Evolutionary conservation across 2,888 invertebrate genomes (phyloP).

Genomic region (Nowickia ferox): DNA sequence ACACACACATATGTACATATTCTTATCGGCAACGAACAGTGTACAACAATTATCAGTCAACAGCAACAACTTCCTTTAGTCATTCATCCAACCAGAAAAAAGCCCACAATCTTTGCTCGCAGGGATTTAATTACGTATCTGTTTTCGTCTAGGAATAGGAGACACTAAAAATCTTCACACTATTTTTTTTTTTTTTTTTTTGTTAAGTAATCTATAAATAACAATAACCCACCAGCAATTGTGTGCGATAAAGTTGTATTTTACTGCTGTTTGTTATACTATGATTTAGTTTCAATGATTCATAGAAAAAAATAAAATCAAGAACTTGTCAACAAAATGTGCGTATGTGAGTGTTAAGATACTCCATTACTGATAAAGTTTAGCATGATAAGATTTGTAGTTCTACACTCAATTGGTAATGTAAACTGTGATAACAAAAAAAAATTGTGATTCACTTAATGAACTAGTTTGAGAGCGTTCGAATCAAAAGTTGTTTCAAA

Average conservation of each 20-base stretch:
- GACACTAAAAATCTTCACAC: background rate
- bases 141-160: constrained; percentile 9
- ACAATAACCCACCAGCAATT: background rate
- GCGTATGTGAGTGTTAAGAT: background rate
- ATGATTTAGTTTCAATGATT: constrained; percentile 41
- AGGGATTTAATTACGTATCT: constrained; percentile 30
- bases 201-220: constrained; percentile 24
- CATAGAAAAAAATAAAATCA: background rate
- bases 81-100: constrained; percentile 12
- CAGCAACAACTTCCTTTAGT: constrained; percentile 42
- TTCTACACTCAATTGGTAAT: constrained; percentile 13
- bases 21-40: constrained; percentile 50
- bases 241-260: constrained; percentile 2
- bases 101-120: background rate
- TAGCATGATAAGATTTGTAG: background rate
- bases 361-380: constrained; percentile 5
- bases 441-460: background rate
- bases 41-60: constrained; percentile 43
- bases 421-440: background rate
- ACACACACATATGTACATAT: no score
- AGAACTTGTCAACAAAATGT: background rate
- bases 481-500: no score
- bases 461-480: no score
- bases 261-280: constrained; percentile 5
- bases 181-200: constrained; percentile 9